A percentile compares a stretch with the other conserved stretches of the same genome.
phyloP scores from a whole-genome alignment of 2,113 vertebrate genomes.

The Smithornis capensis region DNA sequence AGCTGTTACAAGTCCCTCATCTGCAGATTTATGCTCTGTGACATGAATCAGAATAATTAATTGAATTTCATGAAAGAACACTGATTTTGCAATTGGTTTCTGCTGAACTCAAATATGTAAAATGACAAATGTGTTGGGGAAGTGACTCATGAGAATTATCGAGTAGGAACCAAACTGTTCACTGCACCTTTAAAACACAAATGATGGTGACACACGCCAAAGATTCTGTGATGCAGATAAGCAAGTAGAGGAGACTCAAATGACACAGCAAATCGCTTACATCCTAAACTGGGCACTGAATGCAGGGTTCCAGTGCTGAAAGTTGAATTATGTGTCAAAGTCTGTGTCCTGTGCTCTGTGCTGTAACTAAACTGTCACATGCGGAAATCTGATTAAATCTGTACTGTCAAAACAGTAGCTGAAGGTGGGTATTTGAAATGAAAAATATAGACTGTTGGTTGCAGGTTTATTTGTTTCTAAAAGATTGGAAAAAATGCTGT shows the following conservation, averaged over 20 bases:
- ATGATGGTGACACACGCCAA: not conserved
- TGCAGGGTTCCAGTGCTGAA: not conserved
- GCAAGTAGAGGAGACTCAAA: not conserved
- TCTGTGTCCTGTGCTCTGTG: not conserved
- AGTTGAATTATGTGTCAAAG: not conserved
- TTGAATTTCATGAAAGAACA: constrained; percentile 13
- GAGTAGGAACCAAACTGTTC: not conserved
- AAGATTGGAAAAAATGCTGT: not conserved
- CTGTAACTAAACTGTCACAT: not conserved
- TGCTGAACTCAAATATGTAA: not conserved
- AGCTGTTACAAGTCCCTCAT: not conserved
- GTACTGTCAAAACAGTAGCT: not conserved
- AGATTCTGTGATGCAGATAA: not conserved
- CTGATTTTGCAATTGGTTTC: constrained; percentile 26
- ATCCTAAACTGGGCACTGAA: not conserved
- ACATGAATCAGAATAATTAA: not conserved
- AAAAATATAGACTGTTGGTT: not conserved
- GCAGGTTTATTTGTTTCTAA: constrained; percentile 13
- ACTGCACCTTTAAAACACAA: constrained; percentile 4
- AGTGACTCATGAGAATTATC: not conserved
- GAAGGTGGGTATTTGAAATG: not conserved
- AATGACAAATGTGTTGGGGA: not conserved
- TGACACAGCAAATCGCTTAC: not conserved
- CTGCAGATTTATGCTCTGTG: not conserved
- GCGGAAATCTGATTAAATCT: not conserved